Evolutionary conservation across 1,140 invertebrate genomes (phyloP).

Genomic region (Heliconius eleuchia): DNA sequence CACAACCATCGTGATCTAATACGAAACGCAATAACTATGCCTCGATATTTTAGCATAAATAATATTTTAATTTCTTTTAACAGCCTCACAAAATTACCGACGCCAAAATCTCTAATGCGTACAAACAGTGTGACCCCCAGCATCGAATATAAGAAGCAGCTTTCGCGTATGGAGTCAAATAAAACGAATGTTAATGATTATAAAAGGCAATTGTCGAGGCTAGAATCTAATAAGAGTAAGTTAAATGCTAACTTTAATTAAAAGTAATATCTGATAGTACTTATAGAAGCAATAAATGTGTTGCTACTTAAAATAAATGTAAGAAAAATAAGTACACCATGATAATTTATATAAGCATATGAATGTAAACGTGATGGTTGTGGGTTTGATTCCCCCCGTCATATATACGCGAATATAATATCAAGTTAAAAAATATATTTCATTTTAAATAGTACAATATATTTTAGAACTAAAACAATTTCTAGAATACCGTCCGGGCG

Average conservation of each 20-base stretch:
- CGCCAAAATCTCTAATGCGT: conserved; percentile 94
- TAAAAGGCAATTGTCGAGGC: conserved; percentile 48
- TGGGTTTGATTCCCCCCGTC: too few species aligned
- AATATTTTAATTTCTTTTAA: background rate
- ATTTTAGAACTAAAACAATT: too few species aligned
- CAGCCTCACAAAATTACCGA: conserved; percentile 80
- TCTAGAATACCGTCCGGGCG: too few species aligned
- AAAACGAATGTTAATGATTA: conserved; percentile 56
- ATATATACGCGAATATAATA: too few species aligned
- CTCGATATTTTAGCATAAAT: too few species aligned
- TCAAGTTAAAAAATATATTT: too few species aligned
- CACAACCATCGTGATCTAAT: background rate
- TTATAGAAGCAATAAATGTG: background rate
- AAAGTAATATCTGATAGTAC: background rate
- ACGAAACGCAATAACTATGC: too few species aligned
- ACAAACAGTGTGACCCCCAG: conserved; percentile 91
- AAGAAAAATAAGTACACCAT: too few species aligned
- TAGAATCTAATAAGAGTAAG: conserved; percentile 64
- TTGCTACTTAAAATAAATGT: background rate
- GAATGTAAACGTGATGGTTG: too few species aligned
- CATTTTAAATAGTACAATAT: too few species aligned
- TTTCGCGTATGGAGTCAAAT: conserved; percentile 87
- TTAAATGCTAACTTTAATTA: conserved; percentile 6
- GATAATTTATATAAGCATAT: too few species aligned
- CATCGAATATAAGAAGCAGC: conserved; percentile 75